Base-by-base conservation (phyloP, 2,113 vertebrate species). In the Ornithorhynchus anatinus region DNA sequence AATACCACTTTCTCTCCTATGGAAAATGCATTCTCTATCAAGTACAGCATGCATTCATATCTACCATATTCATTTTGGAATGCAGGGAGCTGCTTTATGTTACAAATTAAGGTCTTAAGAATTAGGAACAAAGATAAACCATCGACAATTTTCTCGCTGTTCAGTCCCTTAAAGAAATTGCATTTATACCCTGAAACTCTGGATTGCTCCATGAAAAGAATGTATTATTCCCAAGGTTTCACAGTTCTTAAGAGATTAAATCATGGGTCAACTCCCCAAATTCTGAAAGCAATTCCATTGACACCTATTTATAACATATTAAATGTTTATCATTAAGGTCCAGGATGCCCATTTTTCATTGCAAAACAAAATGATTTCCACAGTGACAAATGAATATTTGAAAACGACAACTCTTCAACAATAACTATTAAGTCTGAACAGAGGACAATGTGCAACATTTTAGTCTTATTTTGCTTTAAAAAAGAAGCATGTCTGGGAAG, bases 281-380 rank as follows among this genome's bases (percentile, higher is more conserved):
- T 35, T 13, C 57, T 75, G 27, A 35, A 69, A 31, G n/a, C 60
- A 51, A 10, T 6, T 0, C 67, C 72, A 75, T 32, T 31, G 36
- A 59, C 31, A 51, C 27, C 8, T 8, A 52, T 39, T 45, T 17
- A 62, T 56, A 69, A 75, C 74, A 3, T 53, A 32, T 52, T 42
- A 25, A 29, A 59, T 61, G 35, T 20, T 50, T 13, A 22, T 40
- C 67, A 70, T 57, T 58, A 56, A 69, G 50, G 69, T 27, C 22
- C 19, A 52, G 0, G 2, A 42, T 75, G 44, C n/a, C 43, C 65
- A 72, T 25, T 69, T 63, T 60, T 3, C 47, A 23, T 6, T 50
- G 25, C 59, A 73, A 70, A 53, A 67, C 44, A 75, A 76, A 36
- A 65, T 56, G 23, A 38, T 43, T 74, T 87, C 50, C 62, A 63